Evolutionary conservation across 2,113 vertebrate species (phyloP), one percentile per base, ranked within the genome.

Genomic region (Triplophysa rosa): DNA sequence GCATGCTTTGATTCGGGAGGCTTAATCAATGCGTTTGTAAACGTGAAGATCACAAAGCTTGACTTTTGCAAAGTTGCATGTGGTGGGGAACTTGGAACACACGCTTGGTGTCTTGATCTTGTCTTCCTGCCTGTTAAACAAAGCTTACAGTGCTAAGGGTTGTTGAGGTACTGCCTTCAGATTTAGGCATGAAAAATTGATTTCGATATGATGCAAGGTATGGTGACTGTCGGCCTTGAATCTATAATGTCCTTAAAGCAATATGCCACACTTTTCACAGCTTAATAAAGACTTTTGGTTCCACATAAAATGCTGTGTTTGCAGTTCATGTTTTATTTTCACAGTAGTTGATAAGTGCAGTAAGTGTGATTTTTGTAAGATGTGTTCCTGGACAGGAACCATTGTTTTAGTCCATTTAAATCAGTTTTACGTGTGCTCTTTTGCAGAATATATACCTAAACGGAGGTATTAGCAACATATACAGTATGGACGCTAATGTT

Each of bases 1-100:
- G 56, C 19, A 49, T 62, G 26, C 65, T 86, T 87, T 87, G 85
- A 85, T 86, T 80, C 71, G 54, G 45, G 81, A 84, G 77, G 63
- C 61, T 83, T 76, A 67, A 81, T 78, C 62, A 70, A 79, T 74
- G 47, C 40, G 2, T 78, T 45, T 69, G 59, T 79, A 69, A 77
- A 79, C 63, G 47, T 67, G 56, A 19, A 14, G 19, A 37, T 49
- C 26, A 64, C 29, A 78, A 61, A 52, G 10, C 64, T 81, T 81
- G 80, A 80, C 75, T 80, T 79, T 42, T 84, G 67, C 61, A 81
- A 72, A 81, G 71, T 77, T 72, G 17, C 71, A 19, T 9, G 40
- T 59, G 45, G 42, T 67, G 40, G 1, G 21, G 42, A 37, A 67
- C 56, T 67, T 19, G 17, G 49, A 37, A 77, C 40, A 76, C 42